Evolutionary conservation across 2,888 invertebrate species (phyloP).

Genomic region (Lycia hirtaria): DNA sequence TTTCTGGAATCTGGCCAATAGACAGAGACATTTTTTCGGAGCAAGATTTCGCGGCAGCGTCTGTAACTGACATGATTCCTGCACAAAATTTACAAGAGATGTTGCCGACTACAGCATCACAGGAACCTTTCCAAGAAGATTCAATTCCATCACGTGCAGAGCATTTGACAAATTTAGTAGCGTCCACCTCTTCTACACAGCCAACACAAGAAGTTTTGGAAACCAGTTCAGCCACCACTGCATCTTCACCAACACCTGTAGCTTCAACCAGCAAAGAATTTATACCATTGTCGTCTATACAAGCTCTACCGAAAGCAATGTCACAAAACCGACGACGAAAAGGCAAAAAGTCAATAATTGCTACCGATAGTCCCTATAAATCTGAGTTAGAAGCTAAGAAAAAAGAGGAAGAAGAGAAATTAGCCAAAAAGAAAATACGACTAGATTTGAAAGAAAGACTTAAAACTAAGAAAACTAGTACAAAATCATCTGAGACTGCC

Average conservation of each 20-base stretch:
- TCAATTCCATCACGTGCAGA: not conserved
- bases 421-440: no score
- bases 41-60: conserved; percentile 31
- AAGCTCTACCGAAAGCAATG: no score
- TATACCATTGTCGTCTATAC: no score
- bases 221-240: no score
- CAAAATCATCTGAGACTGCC: conserved; percentile 1
- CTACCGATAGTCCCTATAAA: no score
- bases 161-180: conserved; percentile 10
- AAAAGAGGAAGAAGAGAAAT: conserved; percentile 23
- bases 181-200: conserved; percentile 7
- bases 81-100: conserved; percentile 5
- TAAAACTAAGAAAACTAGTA: conserved; percentile 22
- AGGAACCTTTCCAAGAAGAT: conserved; percentile 27
- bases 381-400: no score
- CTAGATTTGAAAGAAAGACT: conserved; percentile 26
- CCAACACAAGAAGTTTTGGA: conserved; percentile 14
- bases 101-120: conserved; percentile 12
- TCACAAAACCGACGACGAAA: no score
- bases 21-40: conserved; percentile 30
- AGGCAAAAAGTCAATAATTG: no score
- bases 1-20: conserved; percentile 35
- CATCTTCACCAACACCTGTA: no score
- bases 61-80: conserved; percentile 27
- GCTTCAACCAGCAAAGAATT: no score